phyloP scores from a whole-genome alignment of 35 echinoderm and acorn worm genomes.

The Apostichopus parvimensis region DNA sequence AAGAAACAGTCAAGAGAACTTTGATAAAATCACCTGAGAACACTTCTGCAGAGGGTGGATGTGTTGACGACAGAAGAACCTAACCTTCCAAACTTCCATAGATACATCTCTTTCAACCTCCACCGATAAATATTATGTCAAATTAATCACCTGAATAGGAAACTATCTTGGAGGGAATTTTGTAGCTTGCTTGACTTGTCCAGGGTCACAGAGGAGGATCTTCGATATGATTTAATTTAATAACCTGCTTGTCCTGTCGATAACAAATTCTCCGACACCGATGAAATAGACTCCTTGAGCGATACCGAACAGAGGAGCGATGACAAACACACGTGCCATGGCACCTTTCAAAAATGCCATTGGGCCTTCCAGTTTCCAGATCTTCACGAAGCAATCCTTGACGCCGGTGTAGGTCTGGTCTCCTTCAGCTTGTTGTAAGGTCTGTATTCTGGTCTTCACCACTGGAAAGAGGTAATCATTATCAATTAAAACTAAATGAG shows the following conservation, averaged over 20 bases:
- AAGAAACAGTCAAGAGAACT: too few relatives aligned
- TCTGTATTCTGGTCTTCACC: constrained; percentile 90
- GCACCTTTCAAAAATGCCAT: constrained; percentile 94
- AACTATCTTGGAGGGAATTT: too few relatives aligned
- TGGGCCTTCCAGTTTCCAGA: constrained; percentile 73
- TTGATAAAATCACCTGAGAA: too few relatives aligned
- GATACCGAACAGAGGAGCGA: constrained; percentile 94
- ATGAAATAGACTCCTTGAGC: constrained; percentile 96
- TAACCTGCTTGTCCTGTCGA: constrained; percentile 51
- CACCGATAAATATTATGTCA: too few relatives aligned
- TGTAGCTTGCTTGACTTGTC: too few relatives aligned
- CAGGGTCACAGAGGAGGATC: too few relatives aligned
- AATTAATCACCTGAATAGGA: too few relatives aligned
- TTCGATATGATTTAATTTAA: background rate
- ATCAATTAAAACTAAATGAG: too few relatives aligned
- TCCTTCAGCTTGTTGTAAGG: constrained; percentile 68
- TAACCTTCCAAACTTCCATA: too few relatives aligned
- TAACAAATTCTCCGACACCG: constrained; percentile 87
- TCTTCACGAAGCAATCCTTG: constrained; percentile 77
- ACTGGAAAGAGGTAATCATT: constrained; percentile 48
- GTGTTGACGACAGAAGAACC: too few relatives aligned
- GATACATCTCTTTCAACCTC: too few relatives aligned
- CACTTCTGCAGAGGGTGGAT: too few relatives aligned
- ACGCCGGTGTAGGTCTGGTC: constrained; percentile 85
- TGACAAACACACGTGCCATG: constrained; percentile 81